Conservation (phyloP, 2,888 invertebrate species). For the Macropis europaea region DNA sequence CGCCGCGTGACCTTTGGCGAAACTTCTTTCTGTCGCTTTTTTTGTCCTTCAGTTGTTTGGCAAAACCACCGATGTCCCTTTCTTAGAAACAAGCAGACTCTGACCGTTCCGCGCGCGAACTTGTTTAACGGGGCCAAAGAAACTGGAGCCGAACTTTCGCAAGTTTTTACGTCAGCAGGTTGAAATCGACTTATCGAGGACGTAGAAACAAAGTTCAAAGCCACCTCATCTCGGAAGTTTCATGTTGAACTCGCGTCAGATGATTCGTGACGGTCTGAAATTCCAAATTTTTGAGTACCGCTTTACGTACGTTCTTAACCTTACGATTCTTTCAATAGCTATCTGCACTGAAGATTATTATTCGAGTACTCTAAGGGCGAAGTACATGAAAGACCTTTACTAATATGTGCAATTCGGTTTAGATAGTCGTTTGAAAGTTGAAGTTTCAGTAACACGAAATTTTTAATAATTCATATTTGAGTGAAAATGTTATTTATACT, state of each 20-base stretch:
- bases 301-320: no score
- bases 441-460: no score
- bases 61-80: slow-evolving; percentile 35
- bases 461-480: no score
- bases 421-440: no score
- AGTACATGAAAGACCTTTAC: no score
- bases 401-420: no score
- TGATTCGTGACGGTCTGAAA: not conserved
- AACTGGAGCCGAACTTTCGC: slow-evolving; percentile 64
- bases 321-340: no score
- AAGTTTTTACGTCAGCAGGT: slow-evolving; percentile 65
- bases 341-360: no score
- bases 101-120: slow-evolving; percentile 56
- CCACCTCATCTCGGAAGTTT: slow-evolving; percentile 52
- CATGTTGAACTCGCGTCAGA: slow-evolving; percentile 37
- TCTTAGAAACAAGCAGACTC: slow-evolving; percentile 46
- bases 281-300: not conserved
- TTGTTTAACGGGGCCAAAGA: slow-evolving; percentile 69
- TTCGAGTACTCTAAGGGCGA: no score
- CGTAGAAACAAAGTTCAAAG: slow-evolving; percentile 65
- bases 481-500: no score
- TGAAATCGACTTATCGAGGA: slow-evolving; percentile 64
- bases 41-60: slow-evolving; percentile 39
- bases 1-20: slow-evolving; percentile 40
- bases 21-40: slow-evolving; percentile 22